Evolutionary conservation across 1,140 invertebrate genomes (phyloP).

Genomic region (Platyura marginata): DNA sequence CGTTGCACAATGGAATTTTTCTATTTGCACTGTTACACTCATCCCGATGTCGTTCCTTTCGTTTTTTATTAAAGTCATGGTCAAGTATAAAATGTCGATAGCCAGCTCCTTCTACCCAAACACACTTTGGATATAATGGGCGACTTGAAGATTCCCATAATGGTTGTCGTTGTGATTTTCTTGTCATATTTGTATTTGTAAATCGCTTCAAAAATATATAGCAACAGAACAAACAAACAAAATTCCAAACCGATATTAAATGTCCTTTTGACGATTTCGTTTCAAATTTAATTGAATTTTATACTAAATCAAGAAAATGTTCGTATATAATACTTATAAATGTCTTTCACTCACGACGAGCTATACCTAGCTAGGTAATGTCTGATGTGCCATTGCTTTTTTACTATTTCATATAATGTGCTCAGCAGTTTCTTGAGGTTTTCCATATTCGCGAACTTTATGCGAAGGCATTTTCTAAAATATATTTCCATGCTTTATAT

Average conservation of each 20-base stretch:
- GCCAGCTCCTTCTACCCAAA: constrained; percentile 41
- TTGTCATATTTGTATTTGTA: neutral
- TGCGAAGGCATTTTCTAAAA: no score
- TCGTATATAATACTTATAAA: no score
- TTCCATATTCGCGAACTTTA: no score
- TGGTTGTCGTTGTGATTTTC: constrained; percentile 9
- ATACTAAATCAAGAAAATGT: no score
- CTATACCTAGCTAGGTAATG: no score
- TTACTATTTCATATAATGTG: no score
- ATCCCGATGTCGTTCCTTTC: neutral
- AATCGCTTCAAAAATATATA: neutral
- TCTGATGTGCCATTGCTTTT: no score
- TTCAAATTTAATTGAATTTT: neutral
- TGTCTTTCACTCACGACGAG: no score
- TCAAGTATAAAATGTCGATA: constrained; percentile 48
- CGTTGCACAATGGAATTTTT: neutral
- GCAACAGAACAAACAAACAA: neutral
- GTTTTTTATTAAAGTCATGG: constrained; percentile 19
- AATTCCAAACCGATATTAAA: neutral
- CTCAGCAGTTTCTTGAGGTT: no score
- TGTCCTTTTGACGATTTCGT: neutral
- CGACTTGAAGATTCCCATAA: constrained; percentile 47
- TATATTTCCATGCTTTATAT: no score
- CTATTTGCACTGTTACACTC: neutral
- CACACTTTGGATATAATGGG: constrained; percentile 45